Evolutionary conservation across 2,888 invertebrate species (phyloP), one percentile per base, ranked within the genome.

Genomic region (Drosophila colorata): DNA sequence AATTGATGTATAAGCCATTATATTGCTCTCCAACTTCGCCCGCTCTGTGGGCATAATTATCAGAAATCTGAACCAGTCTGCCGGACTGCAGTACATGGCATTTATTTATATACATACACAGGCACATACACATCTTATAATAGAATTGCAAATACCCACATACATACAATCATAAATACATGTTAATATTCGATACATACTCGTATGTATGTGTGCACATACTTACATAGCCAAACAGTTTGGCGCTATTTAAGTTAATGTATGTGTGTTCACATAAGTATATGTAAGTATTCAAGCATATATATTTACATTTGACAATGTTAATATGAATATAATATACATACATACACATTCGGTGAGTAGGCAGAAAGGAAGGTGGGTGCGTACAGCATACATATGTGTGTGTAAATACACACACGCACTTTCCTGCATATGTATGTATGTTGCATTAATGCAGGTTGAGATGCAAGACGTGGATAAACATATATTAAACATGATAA

Each of bases 31-130:
- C 2, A 2, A 2, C 9, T 9, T 9, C 28, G 28, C 14, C 11
- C 14, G 23, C n/a, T 16, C 20, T 40, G 52, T 66, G 58, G 58
- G 51, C 48, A 66, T 53, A 58, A 68, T 66, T 68, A 68, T 68
- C 52, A 9, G 31, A 51, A 43, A 18, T 33, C 35, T 23, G 33
- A 37, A 18, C 9, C 44, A 14, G 25, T 4, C 52, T 14, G 37
- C 53, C 20, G 37, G 38, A 40, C 18, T 40, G 11, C 8, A 41
- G 33, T 60, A 41, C 33, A 52, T 52, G 41, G 28, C 48, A 61
- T 61, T 47, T 47, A 68, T 37, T 60, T 43, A 53, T 52, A 63
- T 61, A 44, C 52, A 31, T 14, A 41, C 33, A 25, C 33, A 20
- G 38, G 37, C 41, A 41, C 31, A 28, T 14, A 46, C 47, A 18